Evolutionary conservation across 2,113 vertebrate genomes (phyloP).

Genomic region (Morone saxatilis): DNA sequence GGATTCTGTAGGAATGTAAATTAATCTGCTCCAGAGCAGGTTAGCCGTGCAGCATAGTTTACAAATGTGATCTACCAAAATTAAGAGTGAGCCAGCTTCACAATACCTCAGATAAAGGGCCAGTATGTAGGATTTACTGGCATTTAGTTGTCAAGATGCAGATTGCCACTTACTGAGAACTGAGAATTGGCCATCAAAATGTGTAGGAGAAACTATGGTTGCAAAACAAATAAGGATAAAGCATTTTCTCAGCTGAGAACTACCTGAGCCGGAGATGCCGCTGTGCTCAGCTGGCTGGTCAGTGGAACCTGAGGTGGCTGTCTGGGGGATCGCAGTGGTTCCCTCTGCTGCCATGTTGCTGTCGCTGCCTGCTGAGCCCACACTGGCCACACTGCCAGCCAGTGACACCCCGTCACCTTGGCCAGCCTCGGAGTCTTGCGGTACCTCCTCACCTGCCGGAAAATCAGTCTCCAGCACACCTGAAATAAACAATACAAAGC

Average conservation of each 20-base stretch:
- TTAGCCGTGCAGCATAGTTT: no score
- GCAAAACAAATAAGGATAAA: not conserved
- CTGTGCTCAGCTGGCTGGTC: conserved; percentile 88
- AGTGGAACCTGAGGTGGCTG: conserved; percentile 85
- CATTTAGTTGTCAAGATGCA: no score
- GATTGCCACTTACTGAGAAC: no score
- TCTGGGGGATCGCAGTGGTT: conserved; percentile 89
- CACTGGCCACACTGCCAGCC: conserved; percentile 83
- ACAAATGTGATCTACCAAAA: no score
- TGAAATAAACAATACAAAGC: conserved; percentile 59
- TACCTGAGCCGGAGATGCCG: conserved; percentile 68
- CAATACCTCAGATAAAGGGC: no score
- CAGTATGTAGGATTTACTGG: no score
- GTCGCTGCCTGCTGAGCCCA: conserved; percentile 86
- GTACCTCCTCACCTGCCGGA: conserved; percentile 92
- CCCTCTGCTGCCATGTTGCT: conserved; percentile 89
- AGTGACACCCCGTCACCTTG: conserved; percentile 85
- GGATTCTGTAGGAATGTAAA: no score
- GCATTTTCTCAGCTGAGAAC: not conserved
- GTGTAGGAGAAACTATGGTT: no score
- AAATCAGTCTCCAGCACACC: conserved; percentile 94
- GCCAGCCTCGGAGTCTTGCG: conserved; percentile 87
- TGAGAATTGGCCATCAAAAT: no score
- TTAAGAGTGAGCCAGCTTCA: no score
- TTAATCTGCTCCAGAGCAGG: no score